These are phyloP conservation scores for Sebastolobus alascanus DNA, from an alignment of 2,797 vertebrate species.

Conservation along the genomic window DNA sequence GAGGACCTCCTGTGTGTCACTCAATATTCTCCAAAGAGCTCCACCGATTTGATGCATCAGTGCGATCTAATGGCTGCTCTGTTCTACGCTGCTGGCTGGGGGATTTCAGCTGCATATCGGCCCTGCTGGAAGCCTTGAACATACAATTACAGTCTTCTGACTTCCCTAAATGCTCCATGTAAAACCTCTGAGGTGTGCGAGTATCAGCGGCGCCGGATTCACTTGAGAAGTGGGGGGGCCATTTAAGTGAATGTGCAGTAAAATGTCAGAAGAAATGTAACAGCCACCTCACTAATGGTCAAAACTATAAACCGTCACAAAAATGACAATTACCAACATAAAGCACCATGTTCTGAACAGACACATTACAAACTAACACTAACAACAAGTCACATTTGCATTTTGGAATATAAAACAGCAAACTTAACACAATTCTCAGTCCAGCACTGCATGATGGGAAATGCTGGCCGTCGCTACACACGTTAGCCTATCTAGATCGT, in stretches of 20 bases:
- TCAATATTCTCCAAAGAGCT: conserved; percentile 56
- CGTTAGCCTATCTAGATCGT: too few species aligned
- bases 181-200: conserved; percentile 62
- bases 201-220: background rate
- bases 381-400: too few species aligned
- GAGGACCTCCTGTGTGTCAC: conserved; percentile 50
- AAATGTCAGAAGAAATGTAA: background rate
- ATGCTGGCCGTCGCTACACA: too few species aligned
- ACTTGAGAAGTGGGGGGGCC: background rate
- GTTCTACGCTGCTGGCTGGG: conserved; percentile 47
- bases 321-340: background rate
- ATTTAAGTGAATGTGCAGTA: background rate
- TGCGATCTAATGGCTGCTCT: conserved; percentile 66
- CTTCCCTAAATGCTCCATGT: conserved; percentile 47
- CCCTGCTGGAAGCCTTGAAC: conserved; percentile 61
- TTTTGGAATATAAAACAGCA: too few species aligned
- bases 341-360: too few species aligned
- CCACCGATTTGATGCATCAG: conserved; percentile 63
- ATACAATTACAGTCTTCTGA: conserved; percentile 67
- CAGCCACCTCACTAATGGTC: background rate
- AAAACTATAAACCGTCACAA: background rate
- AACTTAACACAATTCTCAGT: too few species aligned
- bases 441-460: too few species aligned
- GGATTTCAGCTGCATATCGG: conserved; percentile 56
- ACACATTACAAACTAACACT: too few species aligned